These are phyloP conservation scores for Heliconius sara DNA, from an alignment of 2,888 invertebrate species.

Conservation along the genomic window DNA sequence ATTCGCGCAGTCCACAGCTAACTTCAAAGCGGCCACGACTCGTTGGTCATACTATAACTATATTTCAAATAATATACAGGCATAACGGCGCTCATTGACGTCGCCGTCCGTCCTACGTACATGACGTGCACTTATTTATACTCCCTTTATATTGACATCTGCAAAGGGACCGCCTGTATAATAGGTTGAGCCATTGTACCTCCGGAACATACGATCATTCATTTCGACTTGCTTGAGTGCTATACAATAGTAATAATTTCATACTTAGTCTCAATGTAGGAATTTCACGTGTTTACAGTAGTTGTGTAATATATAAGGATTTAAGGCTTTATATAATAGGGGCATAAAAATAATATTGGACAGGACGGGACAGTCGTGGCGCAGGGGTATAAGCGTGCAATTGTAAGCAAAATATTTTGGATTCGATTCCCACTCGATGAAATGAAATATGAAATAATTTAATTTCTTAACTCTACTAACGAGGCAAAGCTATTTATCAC, in stretches of 20 bases:
- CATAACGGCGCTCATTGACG: slow-evolving; percentile 59
- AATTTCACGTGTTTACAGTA: slow-evolving; percentile 25
- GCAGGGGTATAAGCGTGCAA: no score
- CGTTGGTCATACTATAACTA: neutral
- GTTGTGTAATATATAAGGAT: neutral
- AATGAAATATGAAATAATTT: no score
- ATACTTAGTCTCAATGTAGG: slow-evolving; percentile 36
- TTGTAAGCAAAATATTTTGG: no score
- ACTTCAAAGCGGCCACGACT: no score
- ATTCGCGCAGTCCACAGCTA: no score
- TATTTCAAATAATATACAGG: slow-evolving; percentile 50
- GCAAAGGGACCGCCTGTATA: slow-evolving; percentile 69
- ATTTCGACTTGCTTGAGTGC: slow-evolving; percentile 57
- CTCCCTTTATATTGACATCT: slow-evolving; percentile 44
- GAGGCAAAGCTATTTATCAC: no score
- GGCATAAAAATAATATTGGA: no score
- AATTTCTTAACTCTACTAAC: no score
- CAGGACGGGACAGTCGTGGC: no score
- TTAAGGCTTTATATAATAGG: neutral
- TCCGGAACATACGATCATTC: slow-evolving; percentile 59
- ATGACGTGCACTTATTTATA: slow-evolving; percentile 68
- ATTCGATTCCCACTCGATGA: no score
- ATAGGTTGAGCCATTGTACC: slow-evolving; percentile 71
- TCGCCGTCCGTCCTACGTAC: slow-evolving; percentile 58
- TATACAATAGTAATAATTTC: slow-evolving; percentile 68